Evolutionary conservation across 1,140 invertebrate species (phyloP), one percentile per base, ranked within the genome.

Genomic region (Hestina assimilis): DNA sequence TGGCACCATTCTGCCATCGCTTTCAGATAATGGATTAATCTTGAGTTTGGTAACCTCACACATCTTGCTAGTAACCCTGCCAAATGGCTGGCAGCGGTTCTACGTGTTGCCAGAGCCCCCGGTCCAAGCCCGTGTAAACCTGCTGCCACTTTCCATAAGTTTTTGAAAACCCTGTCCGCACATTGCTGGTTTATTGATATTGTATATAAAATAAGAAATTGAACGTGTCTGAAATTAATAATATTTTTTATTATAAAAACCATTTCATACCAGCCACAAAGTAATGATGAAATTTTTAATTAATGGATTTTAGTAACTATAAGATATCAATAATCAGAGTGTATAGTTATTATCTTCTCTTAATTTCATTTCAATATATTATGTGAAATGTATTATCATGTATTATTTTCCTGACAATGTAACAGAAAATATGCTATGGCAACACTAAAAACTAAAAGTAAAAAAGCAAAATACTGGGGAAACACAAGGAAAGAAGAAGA

Each of bases 1-100:
- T 89, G 87, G 21, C 87, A 89, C 87, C 87, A 89, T 19, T 89
- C 87, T 1, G 89, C 65, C 86, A 89, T 89, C 9, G 53, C 79
- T 29, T 65, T 81, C 6, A 89, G 52, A 46, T 87, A 85, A 4
- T 74, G 69, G 15, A 89, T 74, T 0, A 89, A 57, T 54, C 81
- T 78, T 0, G 71, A 65, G 28, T 83, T 82, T 4, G 83, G 75
- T 6, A 89, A 73, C 9, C 82, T 54, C 1, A 83, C 76, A 26
- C 83, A 84, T 20, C 89, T 59, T 3, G 89, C 87, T 4, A 89
- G 59, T 0, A 89, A 60, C 0, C 89, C 82, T 4, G 85, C 76
- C 2, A 89, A 63, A 31, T 89, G 84, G 29, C 76, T 78, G 3
- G 86, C 75, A n/a, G 83, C 81, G 0, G 86, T 87, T 5, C 77